Base-by-base conservation (phyloP, 2,797 vertebrate genomes). In the Ctenopoma multispine region DNA sequence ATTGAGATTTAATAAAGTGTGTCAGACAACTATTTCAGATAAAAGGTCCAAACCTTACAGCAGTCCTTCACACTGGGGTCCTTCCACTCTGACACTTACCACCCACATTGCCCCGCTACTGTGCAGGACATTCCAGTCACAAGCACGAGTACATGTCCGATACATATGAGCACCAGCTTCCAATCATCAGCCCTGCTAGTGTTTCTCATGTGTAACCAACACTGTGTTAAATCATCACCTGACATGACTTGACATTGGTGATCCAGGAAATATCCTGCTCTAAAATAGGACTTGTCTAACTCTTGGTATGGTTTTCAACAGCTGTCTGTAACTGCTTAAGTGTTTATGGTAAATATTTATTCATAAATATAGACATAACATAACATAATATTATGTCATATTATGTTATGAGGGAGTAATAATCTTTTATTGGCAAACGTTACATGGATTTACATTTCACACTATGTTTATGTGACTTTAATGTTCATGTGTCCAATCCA, bases 201-300 rank as follows among this genome's bases (percentile, higher is more conserved):
- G 81, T 87, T 77, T 83, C 83, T 53, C 18, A 21, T 14, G 43
- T 46, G 80, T 79, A 83, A 80, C 71, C 67, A 38, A 81, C 73
- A 70, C 83, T 13, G 61, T 17, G 47, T 63, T 88, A 85, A 92
- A 89, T 87, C 75, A 73, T 75, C 72, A 51, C 66, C 68, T 69
- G 21, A 7, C 43, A 20, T 46, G 43, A n/a, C 43, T 46, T 74
- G 82, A 86, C 84, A 79, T 8, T 1, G 17, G 18, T 21, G 57
- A 55, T 63, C 38, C 0, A 3, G 13, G 53, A 74, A 59, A 63
- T 40, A 75, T 41, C 36, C 24, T 0, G 1, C 24, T 64, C 81
- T 83, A 84, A 85, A 87, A 84, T 23, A 64, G 80, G 59, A 74
- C 14, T 43, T 20, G 65, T 77, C 64, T 50, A 20, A 72, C 44